Evolutionary conservation across 2,797 vertebrate genomes (phyloP).

Genomic region (Myotis pilosus): DNA sequence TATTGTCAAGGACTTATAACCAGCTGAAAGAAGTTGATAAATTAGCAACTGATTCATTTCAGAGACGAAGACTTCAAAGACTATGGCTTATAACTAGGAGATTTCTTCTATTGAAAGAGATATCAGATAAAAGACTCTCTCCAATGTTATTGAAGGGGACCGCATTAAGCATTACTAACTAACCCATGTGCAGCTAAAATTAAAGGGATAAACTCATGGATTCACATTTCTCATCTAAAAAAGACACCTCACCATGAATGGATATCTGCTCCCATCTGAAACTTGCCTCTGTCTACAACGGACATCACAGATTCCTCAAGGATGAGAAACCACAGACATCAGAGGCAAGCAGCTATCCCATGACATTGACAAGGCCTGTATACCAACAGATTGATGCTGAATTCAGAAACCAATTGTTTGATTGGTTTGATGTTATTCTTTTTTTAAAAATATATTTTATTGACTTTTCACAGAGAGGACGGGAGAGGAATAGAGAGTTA

Average conservation of each 20-base stretch:
- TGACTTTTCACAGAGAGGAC: too few relatives aligned
- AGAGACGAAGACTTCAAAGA: not conserved
- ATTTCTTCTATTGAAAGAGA: not conserved
- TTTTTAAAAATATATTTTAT: too few relatives aligned
- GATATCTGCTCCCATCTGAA: not conserved
- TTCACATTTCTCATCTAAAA: not conserved
- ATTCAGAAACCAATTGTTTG: not conserved
- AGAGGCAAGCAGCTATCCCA: not conserved
- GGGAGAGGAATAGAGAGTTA: too few relatives aligned
- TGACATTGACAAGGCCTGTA: not conserved
- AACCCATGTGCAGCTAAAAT: not conserved
- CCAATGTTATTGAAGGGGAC: not conserved
- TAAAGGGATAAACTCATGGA: not conserved
- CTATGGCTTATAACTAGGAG: not conserved
- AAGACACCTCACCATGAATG: not conserved
- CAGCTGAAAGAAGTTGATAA: not conserved
- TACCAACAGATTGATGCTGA: not conserved
- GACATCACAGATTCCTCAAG: not conserved
- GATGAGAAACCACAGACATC: not conserved
- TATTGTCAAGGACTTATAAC: not conserved
- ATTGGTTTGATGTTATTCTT: not conserved
- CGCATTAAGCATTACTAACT: not conserved
- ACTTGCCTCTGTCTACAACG: not conserved
- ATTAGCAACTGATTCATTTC: not conserved
- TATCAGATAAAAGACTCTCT: not conserved